These are phyloP conservation scores for Pinctada fucata DNA, from an alignment of 2,888 invertebrate species.

Conservation along the genomic window DNA sequence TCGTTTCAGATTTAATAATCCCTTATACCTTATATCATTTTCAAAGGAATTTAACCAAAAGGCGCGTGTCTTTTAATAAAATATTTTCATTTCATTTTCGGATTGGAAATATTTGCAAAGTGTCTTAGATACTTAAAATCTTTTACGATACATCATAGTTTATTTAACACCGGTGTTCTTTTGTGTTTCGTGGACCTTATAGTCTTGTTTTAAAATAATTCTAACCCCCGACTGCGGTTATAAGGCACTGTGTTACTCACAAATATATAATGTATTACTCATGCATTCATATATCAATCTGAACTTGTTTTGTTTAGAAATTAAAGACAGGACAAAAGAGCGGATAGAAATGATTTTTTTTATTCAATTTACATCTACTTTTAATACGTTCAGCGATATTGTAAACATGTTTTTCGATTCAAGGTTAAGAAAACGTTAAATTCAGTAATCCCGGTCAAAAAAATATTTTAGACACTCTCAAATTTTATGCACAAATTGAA, in stretches of 20 bases:
- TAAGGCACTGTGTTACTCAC: slow-evolving; percentile 12
- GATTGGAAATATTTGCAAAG: slow-evolving; percentile 34
- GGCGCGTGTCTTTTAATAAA: slow-evolving; percentile 28
- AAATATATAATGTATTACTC: neutral
- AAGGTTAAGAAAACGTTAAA: too few relatives aligned
- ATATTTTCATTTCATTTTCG: slow-evolving; percentile 45
- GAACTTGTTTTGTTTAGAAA: too few relatives aligned
- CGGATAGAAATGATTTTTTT: too few relatives aligned
- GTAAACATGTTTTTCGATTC: too few relatives aligned
- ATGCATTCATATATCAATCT: too few relatives aligned
- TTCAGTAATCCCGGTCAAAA: too few relatives aligned
- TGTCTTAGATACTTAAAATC: slow-evolving; percentile 30
- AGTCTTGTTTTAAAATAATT: slow-evolving; percentile 11
- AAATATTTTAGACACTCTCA: too few relatives aligned
- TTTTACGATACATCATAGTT: slow-evolving; percentile 2
- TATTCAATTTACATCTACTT: too few relatives aligned
- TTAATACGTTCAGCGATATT: too few relatives aligned
- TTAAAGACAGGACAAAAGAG: too few relatives aligned
- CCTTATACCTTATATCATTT: neutral
- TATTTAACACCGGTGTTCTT: slow-evolving; percentile 1
- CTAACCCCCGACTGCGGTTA: slow-evolving; percentile 28
- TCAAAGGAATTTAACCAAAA: slow-evolving; percentile 22
- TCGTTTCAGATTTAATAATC: neutral
- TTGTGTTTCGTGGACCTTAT: slow-evolving; percentile 23
- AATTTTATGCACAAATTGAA: too few relatives aligned